phyloP scores from a whole-genome alignment of 1,140 invertebrate genomes.

The Prorops nasuta region DNA sequence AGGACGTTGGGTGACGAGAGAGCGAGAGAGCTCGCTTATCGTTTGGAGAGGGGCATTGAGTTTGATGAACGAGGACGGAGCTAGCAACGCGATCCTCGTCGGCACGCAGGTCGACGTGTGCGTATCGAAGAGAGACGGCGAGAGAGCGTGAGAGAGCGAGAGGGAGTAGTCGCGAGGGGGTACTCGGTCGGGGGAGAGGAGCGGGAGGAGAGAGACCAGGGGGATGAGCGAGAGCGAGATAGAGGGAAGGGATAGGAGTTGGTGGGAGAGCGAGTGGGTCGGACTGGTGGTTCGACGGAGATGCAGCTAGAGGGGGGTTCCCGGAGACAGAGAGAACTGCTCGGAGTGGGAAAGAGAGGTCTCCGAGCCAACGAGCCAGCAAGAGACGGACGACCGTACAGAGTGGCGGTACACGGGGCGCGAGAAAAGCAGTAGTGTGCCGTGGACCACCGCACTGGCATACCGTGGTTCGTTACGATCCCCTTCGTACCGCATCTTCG shows the following conservation, averaged over 20 bases:
- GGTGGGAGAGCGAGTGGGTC: constrained; percentile 18
- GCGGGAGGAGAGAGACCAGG: constrained; percentile 20
- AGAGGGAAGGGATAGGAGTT: constrained; percentile 10
- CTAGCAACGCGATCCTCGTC: too few species aligned
- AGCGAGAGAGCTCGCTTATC: too few species aligned
- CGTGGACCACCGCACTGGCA: constrained; percentile 59
- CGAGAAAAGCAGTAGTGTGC: constrained; percentile 59
- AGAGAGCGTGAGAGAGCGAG: constrained; percentile 25
- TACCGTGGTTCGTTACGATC: constrained; percentile 56
- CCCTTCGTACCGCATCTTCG: constrained; percentile 30
- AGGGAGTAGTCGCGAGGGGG: constrained; percentile 23
- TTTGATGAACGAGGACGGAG: neutral
- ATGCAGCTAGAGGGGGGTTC: neutral
- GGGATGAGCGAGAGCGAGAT: neutral
- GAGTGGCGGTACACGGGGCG: constrained; percentile 56
- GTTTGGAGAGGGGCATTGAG: too few species aligned
- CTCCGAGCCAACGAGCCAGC: constrained; percentile 24
- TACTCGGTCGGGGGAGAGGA: constrained; percentile 6
- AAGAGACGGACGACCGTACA: constrained; percentile 48
- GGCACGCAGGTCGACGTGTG: too few species aligned
- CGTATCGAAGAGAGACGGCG: constrained; percentile 21
- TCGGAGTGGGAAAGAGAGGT: too few species aligned
- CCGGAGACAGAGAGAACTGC: too few species aligned
- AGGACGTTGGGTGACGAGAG: too few species aligned
- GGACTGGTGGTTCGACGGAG: too few species aligned